Base-by-base conservation (phyloP, 2,797 vertebrate species). In the Typhlichthys subterraneus region DNA sequence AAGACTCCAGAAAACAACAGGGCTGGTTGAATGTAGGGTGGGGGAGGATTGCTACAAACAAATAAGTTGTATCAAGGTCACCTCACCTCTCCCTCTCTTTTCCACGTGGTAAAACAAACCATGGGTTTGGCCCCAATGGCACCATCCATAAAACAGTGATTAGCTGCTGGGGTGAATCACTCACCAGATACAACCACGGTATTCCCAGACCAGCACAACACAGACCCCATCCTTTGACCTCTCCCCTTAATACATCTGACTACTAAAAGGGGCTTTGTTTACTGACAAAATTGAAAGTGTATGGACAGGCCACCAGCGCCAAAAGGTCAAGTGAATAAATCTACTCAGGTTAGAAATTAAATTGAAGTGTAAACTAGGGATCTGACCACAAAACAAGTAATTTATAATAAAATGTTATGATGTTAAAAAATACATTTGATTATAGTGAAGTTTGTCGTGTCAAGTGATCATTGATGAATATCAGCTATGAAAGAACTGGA, bases 91-190 rank as follows among this genome's bases (percentile, higher is more conserved):
- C 45, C 17, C 50, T 61, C 54, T 76, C 67, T 75, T 82, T 76
- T 64, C 65, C 69, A 80, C 65, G 52, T 58, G 29, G 61, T 66
- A 80, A 87, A 81, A 82, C 69, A 77, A 87, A 82, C 59, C 69
- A 70, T 81, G 77, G 67, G 56, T 59, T 45, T 61, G 63, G 51
- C 57, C 89, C 78, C 33, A 42, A 89, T 78, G 77, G 85, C 85
- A 84, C 86, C 72, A 74, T 79, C 77, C 75, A 65, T 91, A 86
- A 90, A 84, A 67, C 76, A 62, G 72, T 55, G 56, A 82, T 75
- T 65, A 63, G 77, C 68, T 66, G 53, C 72, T 69, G 76, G 73
- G 75, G 58, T 65, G 69, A 82, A 85, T 57, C 55, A 49, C 66
- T 81, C 70, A 45, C 54, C 66, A 62, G 73, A 71, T 69, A 80